Evolutionary conservation across 2,113 vertebrate species (phyloP).

Genomic region (Phylloscopus trochiloides): DNA sequence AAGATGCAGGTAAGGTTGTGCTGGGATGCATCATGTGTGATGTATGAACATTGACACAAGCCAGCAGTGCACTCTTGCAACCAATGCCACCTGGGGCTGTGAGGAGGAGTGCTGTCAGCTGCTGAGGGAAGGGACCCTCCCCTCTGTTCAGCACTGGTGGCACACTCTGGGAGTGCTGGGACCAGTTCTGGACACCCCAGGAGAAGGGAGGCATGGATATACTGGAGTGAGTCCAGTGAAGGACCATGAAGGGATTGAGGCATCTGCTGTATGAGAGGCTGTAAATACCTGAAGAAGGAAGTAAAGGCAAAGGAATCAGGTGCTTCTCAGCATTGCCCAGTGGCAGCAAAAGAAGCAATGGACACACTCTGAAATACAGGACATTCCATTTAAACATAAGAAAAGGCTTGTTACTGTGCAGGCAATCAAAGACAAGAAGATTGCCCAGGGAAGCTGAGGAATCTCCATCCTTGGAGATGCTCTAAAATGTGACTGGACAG

Average conservation of each 20-base stretch:
- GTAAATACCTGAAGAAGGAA: neutral
- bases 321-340: neutral
- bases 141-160: neutral
- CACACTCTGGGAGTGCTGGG: neutral
- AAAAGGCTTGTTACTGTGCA: neutral
- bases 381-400: neutral
- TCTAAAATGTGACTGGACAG: neutral
- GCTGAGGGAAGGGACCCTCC: neutral
- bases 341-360: neutral
- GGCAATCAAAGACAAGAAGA: neutral
- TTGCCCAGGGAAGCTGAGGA: neutral
- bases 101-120: no score
- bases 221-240: neutral
- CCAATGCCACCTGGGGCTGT: neutral
- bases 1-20: accelerated
- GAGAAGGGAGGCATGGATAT: neutral
- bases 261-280: accelerated
- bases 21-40: accelerated
- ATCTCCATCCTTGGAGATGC: neutral
- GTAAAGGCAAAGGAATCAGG: neutral
- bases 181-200: neutral
- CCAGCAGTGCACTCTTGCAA: neutral
- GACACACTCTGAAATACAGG: neutral
- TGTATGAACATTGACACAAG: neutral
- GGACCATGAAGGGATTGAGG: neutral